Base-by-base conservation (phyloP, 30 jellyfish, hydroid and myxozoan genomes). In the Aurelia sp. region DNA sequence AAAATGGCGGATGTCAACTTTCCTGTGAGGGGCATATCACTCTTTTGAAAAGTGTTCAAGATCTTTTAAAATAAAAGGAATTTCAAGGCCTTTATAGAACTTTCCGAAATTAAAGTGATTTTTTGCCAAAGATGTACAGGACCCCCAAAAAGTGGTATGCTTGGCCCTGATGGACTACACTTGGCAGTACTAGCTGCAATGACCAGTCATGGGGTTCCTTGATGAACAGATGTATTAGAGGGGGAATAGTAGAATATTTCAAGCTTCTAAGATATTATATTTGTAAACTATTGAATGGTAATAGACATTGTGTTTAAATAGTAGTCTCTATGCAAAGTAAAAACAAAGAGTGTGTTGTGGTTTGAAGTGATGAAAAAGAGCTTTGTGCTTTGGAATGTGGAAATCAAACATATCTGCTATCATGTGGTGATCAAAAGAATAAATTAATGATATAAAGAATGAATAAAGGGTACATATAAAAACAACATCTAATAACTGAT, bases 291-390 rank as follows among this genome's bases (percentile, higher is more conserved):
- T 63, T 79, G 80, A 63, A 79, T 79, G 73, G 66, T 63, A 79
- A 63, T 40, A 58, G 73, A 63, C 22, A 79, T 63, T 63, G 80
- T 79, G 89, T 79, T 79, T 79, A 79, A 79, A 79, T 79, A 79
- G 77, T 40, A 35, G 24, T 63, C 73, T 79, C 89, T 79, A 62
- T 79, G 80, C 58, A 63, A 65, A 79, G 66, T 55, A 65, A 79
- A 79, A 75, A 79, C 72, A 79, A 63, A 79, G 72, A 22, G 81
- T 63, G 66, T 61, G 55, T 65, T 22, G 89, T 79, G 89, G 89
- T 64, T 63, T 58, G 5, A 63, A 44, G 78, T 55, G 62, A 63
- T 24, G 55, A 44, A 44, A 31, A 63, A 79, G 48, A 21, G 72
- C 27, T 50, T 20, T 21, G 89, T 79, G 89, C 89, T 35, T n/a